A percentile compares a stretch with the other conserved stretches of the same genome.
phyloP scores from a whole-genome alignment of 2,113 vertebrate species.

The Cochlearius cochlearius region DNA sequence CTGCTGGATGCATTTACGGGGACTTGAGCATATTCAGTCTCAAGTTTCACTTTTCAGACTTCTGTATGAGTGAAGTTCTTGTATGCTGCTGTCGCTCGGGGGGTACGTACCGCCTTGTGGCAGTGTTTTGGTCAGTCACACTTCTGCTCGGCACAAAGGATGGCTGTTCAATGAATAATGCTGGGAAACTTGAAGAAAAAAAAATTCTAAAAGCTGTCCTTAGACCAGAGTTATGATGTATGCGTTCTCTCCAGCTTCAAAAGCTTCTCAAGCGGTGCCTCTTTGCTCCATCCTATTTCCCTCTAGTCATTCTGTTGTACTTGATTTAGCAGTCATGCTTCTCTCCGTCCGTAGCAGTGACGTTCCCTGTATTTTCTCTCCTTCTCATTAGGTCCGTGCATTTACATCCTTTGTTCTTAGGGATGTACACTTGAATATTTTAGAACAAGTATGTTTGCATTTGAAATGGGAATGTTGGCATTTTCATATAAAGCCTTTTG shows the following conservation, averaged over 20 bases:
- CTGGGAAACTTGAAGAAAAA: neutral
- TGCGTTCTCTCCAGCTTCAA: neutral
- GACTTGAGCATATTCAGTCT: neutral
- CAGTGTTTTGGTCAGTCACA: neutral
- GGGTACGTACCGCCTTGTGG: neutral
- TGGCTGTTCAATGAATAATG: neutral
- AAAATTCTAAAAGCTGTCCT: neutral
- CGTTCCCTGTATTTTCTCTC: neutral
- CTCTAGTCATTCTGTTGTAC: neutral
- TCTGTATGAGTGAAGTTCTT: neutral
- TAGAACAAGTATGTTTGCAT: neutral
- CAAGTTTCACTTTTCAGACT: neutral
- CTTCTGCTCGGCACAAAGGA: neutral
- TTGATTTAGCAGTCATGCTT: neutral
- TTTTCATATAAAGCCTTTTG: neutral
- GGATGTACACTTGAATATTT: neutral
- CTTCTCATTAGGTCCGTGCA: neutral
- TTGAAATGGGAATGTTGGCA: neutral
- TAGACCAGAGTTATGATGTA: neutral
- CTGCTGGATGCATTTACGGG: neutral
- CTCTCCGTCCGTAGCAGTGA: neutral
- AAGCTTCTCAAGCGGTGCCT: neutral
- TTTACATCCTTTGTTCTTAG: accelerated
- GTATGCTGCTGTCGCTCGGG: neutral
- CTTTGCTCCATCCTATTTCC: neutral